Percentiles rank a stretch among this genome's conserved stretches.
Evolutionary conservation across 1,140 invertebrate genomes (phyloP).

Genomic region (Drosophila virilis): DNA sequence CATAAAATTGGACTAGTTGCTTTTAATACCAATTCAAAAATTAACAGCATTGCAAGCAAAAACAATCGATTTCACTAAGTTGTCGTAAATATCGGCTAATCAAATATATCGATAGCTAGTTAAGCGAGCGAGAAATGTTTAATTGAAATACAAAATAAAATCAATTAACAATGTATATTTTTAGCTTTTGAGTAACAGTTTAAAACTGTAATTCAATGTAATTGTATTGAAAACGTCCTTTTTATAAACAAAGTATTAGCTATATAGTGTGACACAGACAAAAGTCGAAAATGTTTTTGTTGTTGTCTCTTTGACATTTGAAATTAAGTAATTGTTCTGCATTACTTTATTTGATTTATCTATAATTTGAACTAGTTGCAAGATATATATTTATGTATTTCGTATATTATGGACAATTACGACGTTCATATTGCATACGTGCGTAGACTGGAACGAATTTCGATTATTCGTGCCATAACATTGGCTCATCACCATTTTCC

Average conservation of each 20-base stretch:
- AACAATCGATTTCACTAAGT: too few species aligned
- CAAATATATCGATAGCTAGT: background rate
- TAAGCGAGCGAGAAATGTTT: background rate
- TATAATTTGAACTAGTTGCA: too few species aligned
- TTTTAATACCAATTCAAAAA: background rate
- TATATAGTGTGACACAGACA: too few species aligned
- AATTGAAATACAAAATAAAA: background rate
- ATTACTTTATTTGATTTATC: background rate
- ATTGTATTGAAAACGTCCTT: too few species aligned
- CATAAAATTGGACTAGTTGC: too few species aligned
- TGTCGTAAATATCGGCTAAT: background rate
- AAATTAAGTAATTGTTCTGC: background rate
- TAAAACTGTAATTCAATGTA: too few species aligned
- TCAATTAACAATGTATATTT: too few species aligned
- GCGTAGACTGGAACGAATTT: background rate
- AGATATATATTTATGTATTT: background rate
- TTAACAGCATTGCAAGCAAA: background rate
- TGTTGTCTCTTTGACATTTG: background rate
- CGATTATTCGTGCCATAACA: background rate
- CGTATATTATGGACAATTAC: background rate
- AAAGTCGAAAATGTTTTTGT: too few species aligned
- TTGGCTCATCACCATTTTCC: slow-evolving; percentile 20
- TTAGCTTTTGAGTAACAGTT: too few species aligned
- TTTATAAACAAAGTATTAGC: too few species aligned
- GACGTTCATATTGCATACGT: background rate